Evolutionary conservation across 2,797 vertebrate genomes (phyloP).

Genomic region (Urocyon cinereoargenteus): DNA sequence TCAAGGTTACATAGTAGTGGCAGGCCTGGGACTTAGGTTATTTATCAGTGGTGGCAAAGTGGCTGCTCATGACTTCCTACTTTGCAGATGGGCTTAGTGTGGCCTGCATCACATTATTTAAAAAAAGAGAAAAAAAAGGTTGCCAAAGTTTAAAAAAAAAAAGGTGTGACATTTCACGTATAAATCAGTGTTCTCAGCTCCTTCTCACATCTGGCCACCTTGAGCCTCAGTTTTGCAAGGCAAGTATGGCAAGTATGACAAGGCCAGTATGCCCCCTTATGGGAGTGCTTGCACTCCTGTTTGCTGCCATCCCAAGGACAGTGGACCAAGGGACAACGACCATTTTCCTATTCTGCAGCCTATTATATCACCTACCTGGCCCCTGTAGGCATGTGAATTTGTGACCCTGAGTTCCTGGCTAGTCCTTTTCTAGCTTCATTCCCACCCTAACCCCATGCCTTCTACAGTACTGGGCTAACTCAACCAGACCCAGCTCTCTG

Average conservation of each 20-base stretch:
- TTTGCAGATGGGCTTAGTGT: background rate
- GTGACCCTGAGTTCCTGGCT: background rate
- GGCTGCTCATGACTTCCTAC: background rate
- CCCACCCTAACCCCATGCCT: background rate
- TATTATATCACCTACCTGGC: background rate
- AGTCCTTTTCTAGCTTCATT: background rate
- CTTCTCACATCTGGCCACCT: background rate
- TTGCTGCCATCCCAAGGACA: background rate
- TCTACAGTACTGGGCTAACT: background rate
- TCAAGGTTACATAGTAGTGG: background rate
- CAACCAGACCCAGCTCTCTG: background rate
- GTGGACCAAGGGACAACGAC: background rate
- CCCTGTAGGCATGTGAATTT: background rate
- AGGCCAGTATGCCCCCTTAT: background rate
- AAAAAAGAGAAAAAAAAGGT: background rate
- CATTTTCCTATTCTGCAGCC: background rate
- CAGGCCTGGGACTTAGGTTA: background rate
- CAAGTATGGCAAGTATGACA: background rate
- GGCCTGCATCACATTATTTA: background rate
- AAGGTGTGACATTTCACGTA: background rate
- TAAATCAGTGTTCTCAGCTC: background rate
- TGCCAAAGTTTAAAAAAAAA: background rate
- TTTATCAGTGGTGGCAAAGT: background rate
- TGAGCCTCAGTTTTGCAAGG: background rate
- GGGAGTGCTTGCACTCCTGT: background rate